Evolutionary conservation across 2,113 vertebrate species (phyloP), one percentile per base, ranked within the genome.

Genomic region (Chrysochloris asiatica): DNA sequence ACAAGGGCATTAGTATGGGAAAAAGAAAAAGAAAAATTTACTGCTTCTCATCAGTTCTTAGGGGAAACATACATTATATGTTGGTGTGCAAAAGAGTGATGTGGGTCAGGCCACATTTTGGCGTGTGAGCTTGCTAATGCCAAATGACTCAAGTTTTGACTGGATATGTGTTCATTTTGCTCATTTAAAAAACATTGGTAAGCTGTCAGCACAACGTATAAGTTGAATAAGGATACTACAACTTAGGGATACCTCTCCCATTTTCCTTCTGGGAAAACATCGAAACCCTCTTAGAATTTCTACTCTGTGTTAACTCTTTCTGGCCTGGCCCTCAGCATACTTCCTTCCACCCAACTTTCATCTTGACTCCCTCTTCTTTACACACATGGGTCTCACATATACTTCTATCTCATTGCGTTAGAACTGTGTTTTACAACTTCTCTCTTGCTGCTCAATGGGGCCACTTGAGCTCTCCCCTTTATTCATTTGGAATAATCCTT

Each of bases 81-180:
- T 89, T 48, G 61, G 77, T 78, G 75, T 48, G 16, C 19, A 36
- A 45, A 83, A 93, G 91, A 67, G 6, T n/a, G 48, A 50, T 26
- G 50, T 82, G 50, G 33, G 73, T 78, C 76, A 82, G 81, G 77
- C 84, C 77, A 6, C 52, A 43, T n/a, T 83, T 59, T 76, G 87
- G 87, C 80, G 0, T 45, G 13, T 38, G 52, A 56, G 41, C 41
- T 54, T 63, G 77, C 6, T 79, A n/a, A 54, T 87, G 89, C 86
- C 84, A 88, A 11, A 71, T 73, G 89, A 73, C 86, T 94, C 86
- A 14, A 59, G 67, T 80, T 85, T 59, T 82, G 47, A 71, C 80
- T 76, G 54, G 61, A 41, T 61, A 6, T 61, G 36, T 81, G 52
- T 75, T 86, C 28, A 6, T 22, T 72, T 69, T 76, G 24, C 84